Conservation (phyloP, 2,113 vertebrate genomes). For the Hemichromis elongatus region DNA sequence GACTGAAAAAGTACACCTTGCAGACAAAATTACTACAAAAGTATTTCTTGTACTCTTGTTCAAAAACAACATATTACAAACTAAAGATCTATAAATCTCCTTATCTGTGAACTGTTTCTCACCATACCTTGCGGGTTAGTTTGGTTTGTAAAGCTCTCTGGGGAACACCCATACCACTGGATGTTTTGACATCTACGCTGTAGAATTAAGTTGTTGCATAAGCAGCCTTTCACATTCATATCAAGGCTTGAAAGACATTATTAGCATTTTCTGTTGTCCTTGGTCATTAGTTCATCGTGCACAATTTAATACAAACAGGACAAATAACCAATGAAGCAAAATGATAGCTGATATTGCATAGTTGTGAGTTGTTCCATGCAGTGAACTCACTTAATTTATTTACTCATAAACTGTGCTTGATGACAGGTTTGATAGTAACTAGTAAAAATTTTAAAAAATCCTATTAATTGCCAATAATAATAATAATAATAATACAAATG, state of each 20-base stretch:
- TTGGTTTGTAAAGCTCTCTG: not conserved
- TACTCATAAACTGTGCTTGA: not conserved
- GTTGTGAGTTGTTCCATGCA: not conserved
- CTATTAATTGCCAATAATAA: not conserved
- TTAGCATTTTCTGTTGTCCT: not conserved
- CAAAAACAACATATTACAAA: not conserved
- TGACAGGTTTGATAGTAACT: not conserved
- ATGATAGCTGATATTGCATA: not conserved
- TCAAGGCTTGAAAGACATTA: not conserved
- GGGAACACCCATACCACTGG: not conserved
- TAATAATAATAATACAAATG: not conserved
- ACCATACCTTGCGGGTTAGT: not conserved
- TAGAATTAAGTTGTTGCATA: not conserved
- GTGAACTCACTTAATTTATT: not conserved
- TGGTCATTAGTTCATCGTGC: not conserved
- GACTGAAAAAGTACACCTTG: too few relatives aligned
- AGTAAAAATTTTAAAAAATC: not conserved
- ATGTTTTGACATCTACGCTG: not conserved
- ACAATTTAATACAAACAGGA: not conserved
- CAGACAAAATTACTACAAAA: not conserved
- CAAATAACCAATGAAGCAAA: not conserved
- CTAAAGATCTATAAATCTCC: not conserved
- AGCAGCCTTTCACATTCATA: not conserved
- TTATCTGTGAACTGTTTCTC: not conserved
- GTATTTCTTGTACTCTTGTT: not conserved